Conservation (phyloP, 2,797 vertebrate species). For the Argentina silus region DNA sequence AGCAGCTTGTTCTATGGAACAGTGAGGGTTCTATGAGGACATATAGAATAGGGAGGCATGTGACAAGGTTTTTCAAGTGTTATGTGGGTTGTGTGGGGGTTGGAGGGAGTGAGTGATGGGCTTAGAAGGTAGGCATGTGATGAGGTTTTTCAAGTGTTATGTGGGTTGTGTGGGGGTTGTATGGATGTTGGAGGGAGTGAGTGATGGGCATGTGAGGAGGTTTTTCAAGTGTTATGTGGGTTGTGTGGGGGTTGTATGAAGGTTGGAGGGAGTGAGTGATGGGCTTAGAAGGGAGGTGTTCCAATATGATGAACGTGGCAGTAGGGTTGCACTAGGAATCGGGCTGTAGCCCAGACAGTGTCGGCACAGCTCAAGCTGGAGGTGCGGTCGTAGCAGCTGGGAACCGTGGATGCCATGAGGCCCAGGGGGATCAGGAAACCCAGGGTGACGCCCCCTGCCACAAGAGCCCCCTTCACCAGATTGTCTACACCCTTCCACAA, state of each 20-base stretch:
- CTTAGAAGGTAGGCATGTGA: background rate
- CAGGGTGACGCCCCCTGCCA: constrained; percentile 14
- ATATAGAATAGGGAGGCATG: background rate
- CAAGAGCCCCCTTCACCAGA: constrained; percentile 6
- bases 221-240: background rate
- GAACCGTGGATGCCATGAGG: background rate
- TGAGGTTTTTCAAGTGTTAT: too few relatives aligned
- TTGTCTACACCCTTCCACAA: background rate
- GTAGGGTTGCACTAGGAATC: constrained; percentile 15
- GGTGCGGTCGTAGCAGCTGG: background rate
- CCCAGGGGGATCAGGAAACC: constrained; percentile 12
- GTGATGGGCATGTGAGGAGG: background rate
- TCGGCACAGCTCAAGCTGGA: constrained; percentile 10
- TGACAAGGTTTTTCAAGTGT: background rate
- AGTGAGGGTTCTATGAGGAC: background rate
- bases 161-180: background rate
- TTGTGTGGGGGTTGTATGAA: background rate
- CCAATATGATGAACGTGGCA: constrained; percentile 8
- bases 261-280: background rate
- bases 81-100: background rate
- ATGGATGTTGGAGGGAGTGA: background rate
- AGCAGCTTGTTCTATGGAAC: too few relatives aligned
- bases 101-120: background rate
- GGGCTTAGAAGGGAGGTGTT: constrained; percentile 16
- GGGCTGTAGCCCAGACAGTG: background rate